These are phyloP conservation scores for Altica lythri DNA, from an alignment of 2,888 invertebrate species.

Conservation along the genomic window DNA sequence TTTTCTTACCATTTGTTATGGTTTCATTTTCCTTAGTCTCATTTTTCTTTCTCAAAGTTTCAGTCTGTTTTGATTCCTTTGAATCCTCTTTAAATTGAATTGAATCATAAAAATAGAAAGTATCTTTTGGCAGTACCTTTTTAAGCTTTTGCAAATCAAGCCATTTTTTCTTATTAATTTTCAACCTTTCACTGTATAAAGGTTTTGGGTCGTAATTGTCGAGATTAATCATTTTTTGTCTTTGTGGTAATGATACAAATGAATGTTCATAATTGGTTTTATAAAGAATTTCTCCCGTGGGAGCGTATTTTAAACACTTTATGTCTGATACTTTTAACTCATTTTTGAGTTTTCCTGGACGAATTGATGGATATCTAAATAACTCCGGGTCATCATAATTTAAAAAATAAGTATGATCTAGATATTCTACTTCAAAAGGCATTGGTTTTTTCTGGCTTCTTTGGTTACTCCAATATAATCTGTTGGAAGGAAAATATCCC, in stretches of 20 bases:
- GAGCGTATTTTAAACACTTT: constrained; percentile 14
- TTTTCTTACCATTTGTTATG: too few relatives aligned
- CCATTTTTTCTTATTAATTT: constrained; percentile 16
- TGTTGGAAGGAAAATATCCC: constrained; percentile 17
- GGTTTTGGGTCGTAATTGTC: background rate
- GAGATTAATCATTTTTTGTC: background rate
- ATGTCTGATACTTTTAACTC: constrained; percentile 12
- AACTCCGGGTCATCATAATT: background rate
- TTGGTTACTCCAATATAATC: constrained; percentile 14
- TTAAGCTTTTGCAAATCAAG: constrained; percentile 17
- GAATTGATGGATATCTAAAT: constrained; percentile 5
- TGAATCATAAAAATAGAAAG: constrained; percentile 16
- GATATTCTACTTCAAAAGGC: constrained; percentile 16
- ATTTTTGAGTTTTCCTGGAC: constrained; percentile 3
- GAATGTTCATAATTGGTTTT: constrained; percentile 1
- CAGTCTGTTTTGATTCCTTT: too few relatives aligned
- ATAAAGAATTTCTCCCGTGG: constrained; percentile 15
- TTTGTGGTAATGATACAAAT: background rate
- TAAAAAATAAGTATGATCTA: constrained; percentile 20
- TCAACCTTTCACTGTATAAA: constrained; percentile 13
- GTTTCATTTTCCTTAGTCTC: too few relatives aligned
- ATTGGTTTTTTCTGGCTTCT: constrained; percentile 20
- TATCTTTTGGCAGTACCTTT: constrained; percentile 13
- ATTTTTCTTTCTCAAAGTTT: too few relatives aligned
- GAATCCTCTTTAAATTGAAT: too few relatives aligned